Evolutionary conservation across 1,140 invertebrate genomes (phyloP).

Genomic region (Drosophila parvula): DNA sequence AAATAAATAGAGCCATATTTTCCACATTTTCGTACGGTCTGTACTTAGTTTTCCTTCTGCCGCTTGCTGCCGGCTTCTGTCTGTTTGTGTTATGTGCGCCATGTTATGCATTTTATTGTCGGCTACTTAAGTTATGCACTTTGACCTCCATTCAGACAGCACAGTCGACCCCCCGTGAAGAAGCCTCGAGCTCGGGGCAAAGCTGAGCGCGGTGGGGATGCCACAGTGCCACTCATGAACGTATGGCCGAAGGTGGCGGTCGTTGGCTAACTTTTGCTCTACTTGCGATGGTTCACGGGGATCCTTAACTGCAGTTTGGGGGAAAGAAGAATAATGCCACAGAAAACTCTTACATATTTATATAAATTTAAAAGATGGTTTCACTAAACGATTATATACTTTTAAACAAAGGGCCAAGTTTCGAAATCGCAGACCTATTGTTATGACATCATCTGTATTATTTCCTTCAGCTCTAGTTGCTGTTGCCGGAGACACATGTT

Average conservation of each 20-base stretch:
- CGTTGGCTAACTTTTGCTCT: slow-evolving; percentile 20
- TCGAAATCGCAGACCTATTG: not conserved
- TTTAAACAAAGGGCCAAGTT: not conserved
- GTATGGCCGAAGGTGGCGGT: slow-evolving; percentile 31
- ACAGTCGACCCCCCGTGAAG: slow-evolving; percentile 37
- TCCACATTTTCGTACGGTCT: slow-evolving; percentile 66
- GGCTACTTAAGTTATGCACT: slow-evolving; percentile 82
- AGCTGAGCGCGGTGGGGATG: slow-evolving; percentile 1
- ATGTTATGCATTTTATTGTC: slow-evolving; percentile 82
- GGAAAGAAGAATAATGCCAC: not conserved
- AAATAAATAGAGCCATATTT: slow-evolving; percentile 80
- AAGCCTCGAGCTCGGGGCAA: slow-evolving; percentile 6
- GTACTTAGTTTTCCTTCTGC: slow-evolving; percentile 47
- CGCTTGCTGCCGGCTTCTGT: slow-evolving; percentile 22
- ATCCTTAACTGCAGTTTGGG: not conserved
- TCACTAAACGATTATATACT: not conserved
- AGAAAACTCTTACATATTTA: not conserved
- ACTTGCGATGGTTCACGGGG: slow-evolving; percentile 1
- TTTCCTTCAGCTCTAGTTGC: slow-evolving; percentile 1
- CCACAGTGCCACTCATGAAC: slow-evolving; percentile 36
- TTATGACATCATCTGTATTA: not conserved
- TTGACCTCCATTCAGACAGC: slow-evolving; percentile 76
- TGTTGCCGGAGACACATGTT: slow-evolving; percentile 52
- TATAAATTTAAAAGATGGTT: not conserved
- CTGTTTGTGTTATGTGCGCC: slow-evolving; percentile 44